phyloP scores from a whole-genome alignment of 2,113 vertebrate species.

The Sakesphorus luctuosus region DNA sequence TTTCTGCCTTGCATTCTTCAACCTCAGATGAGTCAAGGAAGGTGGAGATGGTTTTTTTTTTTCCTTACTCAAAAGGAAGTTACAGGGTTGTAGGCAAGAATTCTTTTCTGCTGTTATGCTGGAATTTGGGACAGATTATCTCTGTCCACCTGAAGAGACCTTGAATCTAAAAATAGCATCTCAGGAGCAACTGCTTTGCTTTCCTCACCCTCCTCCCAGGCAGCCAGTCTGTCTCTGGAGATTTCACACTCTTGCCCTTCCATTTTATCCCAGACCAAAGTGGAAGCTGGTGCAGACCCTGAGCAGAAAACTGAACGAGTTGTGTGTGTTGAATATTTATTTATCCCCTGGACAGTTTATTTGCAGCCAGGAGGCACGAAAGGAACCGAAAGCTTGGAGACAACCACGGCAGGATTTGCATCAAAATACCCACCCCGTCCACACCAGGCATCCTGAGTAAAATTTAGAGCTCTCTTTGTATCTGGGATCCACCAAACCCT shows the following conservation, averaged over 20 bases:
- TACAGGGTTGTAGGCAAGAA: not conserved
- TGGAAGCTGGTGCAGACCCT: not conserved
- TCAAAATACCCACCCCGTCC: not conserved
- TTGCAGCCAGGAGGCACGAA: not conserved
- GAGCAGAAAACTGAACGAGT: not conserved
- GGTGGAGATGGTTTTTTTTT: not conserved
- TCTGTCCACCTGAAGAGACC: not conserved
- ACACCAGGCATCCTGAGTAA: not conserved
- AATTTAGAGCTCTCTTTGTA: not conserved
- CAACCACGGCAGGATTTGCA: not conserved
- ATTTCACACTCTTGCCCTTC: not conserved
- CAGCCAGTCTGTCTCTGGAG: not conserved
- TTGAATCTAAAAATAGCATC: not conserved
- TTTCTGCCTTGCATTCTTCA: not conserved
- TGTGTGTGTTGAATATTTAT: not conserved
- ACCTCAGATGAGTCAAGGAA: not conserved
- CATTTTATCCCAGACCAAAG: not conserved
- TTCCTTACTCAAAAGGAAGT: not conserved
- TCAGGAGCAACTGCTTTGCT: not conserved
- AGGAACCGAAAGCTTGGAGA: not conserved
- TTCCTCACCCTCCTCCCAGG: not conserved
- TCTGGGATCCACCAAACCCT: not conserved
- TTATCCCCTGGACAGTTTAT: not conserved
- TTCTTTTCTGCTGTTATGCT: not conserved
- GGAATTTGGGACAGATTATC: not conserved